Evolutionary conservation across 2,113 vertebrate genomes (phyloP).

Genomic region (Microtus ochrogaster): DNA sequence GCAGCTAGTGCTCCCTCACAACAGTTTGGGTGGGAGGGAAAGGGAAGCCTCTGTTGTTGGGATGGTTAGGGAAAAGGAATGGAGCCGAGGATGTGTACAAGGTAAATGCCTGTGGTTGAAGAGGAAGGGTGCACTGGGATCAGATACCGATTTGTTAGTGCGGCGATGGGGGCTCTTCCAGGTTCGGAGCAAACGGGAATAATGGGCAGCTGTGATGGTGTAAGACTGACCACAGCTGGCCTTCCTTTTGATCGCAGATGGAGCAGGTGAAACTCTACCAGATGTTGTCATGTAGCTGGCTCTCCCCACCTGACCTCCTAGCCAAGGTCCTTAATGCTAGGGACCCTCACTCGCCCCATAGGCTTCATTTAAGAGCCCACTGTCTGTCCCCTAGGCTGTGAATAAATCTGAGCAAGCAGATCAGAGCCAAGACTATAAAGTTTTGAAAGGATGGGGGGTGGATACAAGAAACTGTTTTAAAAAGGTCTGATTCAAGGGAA

Average conservation of each 20-base stretch:
- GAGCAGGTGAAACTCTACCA: neutral
- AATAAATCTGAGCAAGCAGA: slow-evolving; percentile 32
- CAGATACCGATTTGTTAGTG: neutral
- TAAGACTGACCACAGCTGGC: neutral
- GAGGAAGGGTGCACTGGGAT: neutral
- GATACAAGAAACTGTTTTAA: neutral
- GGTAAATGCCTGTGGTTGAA: neutral
- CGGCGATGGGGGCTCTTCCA: neutral
- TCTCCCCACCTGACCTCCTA: neutral
- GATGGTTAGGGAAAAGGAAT: neutral
- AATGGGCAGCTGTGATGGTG: fast-evolving
- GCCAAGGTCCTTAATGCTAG: neutral
- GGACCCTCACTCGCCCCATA: neutral
- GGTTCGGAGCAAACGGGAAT: neutral
- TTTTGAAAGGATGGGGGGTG: slow-evolving; percentile 5
- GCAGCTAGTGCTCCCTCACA: neutral
- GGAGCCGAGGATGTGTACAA: fast-evolving
- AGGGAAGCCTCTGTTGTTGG: neutral
- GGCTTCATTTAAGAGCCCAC: neutral
- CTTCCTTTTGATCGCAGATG: neutral
- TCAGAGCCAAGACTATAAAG: slow-evolving; percentile 8
- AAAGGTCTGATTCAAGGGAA: neutral
- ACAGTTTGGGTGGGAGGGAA: neutral
- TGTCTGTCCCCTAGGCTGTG: neutral
- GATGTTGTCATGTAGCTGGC: neutral